These are phyloP conservation scores for Nasua narica DNA, from an alignment of 2,797 vertebrate genomes.

Conservation along the genomic window DNA sequence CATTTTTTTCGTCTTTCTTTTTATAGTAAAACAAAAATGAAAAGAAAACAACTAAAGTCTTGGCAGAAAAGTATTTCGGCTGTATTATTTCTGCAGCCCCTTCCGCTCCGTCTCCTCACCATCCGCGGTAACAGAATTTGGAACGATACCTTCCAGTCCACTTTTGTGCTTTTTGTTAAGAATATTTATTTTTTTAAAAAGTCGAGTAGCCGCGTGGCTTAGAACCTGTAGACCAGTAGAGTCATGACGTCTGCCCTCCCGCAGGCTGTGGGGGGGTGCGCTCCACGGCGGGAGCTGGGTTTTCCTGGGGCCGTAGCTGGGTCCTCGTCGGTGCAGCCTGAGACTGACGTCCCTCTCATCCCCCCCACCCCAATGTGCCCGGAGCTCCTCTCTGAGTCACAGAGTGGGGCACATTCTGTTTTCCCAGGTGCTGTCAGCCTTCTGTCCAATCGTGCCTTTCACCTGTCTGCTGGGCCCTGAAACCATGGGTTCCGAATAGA, in stretches of 20 bases:
- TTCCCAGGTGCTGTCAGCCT: not conserved
- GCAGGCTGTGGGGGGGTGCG: too few relatives aligned
- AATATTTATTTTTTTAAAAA: not conserved
- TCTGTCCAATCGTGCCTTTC: not conserved
- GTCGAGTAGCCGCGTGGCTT: not conserved
- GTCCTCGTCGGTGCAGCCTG: too few relatives aligned
- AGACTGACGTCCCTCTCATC: not conserved
- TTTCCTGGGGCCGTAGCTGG: fast-evolving
- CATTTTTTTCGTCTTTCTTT: not conserved
- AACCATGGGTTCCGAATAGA: not conserved
- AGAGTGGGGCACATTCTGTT: too few relatives aligned
- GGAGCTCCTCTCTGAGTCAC: not conserved
- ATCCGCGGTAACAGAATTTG: too few relatives aligned
- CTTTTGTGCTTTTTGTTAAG: not conserved
- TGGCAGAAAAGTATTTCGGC: not conserved
- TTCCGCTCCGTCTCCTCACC: fast-evolving
- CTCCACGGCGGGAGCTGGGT: not conserved
- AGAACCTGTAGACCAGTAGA: too few relatives aligned
- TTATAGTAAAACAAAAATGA: not conserved
- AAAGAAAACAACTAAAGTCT: not conserved
- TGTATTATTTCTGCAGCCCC: not conserved
- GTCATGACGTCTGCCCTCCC: too few relatives aligned
- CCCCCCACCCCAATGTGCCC: not conserved
- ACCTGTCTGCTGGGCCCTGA: not conserved
- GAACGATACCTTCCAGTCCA: not conserved